A percentile compares a stretch with the other conserved stretches of the same genome.
These are phyloP conservation scores for Sylvilagus bachmani DNA, from an alignment of 2,113 vertebrate species.

Conservation along the genomic window DNA sequence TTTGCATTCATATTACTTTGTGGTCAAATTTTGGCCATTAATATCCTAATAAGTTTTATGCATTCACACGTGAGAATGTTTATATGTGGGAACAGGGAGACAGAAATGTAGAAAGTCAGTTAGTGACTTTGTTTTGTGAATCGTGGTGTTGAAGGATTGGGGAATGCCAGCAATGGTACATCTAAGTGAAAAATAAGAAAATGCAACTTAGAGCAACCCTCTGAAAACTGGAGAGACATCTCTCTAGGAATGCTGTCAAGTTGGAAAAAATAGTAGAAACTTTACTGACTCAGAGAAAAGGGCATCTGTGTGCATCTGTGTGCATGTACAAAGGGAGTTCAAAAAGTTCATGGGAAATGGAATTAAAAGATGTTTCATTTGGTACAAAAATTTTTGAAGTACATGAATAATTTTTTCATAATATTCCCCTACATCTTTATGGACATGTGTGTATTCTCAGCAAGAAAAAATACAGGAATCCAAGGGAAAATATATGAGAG, in stretches of 20 bases:
- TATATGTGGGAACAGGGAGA: conserved; percentile 18
- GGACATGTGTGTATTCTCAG: background rate
- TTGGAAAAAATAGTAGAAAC: conserved; percentile 25
- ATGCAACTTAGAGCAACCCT: background rate
- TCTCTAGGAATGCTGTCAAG: background rate
- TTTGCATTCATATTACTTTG: background rate
- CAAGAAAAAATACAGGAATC: conserved; percentile 40
- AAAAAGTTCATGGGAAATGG: no score
- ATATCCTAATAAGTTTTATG: conserved; percentile 16
- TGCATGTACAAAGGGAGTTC: background rate
- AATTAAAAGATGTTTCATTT: no score
- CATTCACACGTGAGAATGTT: conserved; percentile 39
- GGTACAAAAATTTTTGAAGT: no score
- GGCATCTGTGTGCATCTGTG: background rate
- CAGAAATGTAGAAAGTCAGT: background rate
- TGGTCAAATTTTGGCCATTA: conserved; percentile 27
- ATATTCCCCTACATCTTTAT: background rate
- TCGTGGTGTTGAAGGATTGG: background rate
- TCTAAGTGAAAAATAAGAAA: conserved; percentile 13
- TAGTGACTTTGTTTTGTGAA: background rate
- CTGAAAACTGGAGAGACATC: background rate
- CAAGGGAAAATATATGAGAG: background rate
- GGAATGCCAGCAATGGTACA: background rate
- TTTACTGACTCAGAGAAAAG: conserved; percentile 26
- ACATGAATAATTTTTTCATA: no score